phyloP scores from a whole-genome alignment of 2,113 vertebrate species.

The Anser brachyrhynchus region DNA sequence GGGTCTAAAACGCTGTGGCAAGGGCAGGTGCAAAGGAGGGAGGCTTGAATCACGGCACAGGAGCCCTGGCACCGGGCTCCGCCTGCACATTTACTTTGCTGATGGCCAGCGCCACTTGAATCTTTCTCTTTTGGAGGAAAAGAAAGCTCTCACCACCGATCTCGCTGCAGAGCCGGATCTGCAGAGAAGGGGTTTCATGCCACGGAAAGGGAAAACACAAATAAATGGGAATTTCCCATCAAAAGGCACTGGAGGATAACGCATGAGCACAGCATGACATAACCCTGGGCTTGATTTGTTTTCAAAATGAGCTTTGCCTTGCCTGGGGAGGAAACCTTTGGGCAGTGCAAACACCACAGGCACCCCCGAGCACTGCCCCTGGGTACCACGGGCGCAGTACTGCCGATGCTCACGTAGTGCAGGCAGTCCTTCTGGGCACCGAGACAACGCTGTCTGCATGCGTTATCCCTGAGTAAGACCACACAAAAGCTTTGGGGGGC shows the following conservation, averaged over 20 bases:
- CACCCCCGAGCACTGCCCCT: not conserved
- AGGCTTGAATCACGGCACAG: not conserved
- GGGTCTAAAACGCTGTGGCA: not conserved
- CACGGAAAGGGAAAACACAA: not conserved
- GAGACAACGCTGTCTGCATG: accelerated
- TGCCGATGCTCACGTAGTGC: not conserved
- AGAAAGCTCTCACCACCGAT: not conserved
- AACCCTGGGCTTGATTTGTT: not conserved
- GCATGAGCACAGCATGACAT: accelerated
- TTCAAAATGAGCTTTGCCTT: not conserved
- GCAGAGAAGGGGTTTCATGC: not conserved
- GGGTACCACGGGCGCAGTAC: not conserved
- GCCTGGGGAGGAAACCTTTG: not conserved
- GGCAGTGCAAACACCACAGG: not conserved
- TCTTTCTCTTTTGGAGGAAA: not conserved
- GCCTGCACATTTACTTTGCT: not conserved
- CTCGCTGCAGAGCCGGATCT: not conserved
- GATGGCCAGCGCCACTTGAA: not conserved
- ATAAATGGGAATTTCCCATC: not conserved
- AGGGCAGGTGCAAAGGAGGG: not conserved
- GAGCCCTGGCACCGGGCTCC: not conserved
- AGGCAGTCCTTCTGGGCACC: not conserved
- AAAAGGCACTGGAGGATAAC: not conserved
- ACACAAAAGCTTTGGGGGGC: not conserved
- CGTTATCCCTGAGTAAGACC: not conserved